phyloP scores from a whole-genome alignment of 2,888 invertebrate genomes.

The Cephus pulcher region DNA sequence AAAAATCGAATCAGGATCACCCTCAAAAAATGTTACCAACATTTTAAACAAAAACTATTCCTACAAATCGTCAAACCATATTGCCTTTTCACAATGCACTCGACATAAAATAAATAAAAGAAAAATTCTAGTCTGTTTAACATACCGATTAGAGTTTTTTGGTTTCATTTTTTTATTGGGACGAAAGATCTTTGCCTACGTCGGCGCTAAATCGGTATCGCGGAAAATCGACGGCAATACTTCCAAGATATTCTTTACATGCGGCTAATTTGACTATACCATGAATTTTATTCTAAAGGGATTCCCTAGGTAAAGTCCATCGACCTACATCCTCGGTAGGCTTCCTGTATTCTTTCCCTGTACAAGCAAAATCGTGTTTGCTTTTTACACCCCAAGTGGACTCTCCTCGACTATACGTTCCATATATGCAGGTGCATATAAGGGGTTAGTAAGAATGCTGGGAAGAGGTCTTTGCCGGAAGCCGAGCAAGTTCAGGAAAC shows the following conservation, averaged over 20 bases:
- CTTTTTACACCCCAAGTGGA: neutral
- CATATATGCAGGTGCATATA: neutral
- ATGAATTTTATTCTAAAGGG: neutral
- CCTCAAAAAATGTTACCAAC: neutral
- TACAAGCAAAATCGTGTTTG: neutral
- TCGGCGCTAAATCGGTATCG: neutral
- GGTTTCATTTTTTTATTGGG: no score
- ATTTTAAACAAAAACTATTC: neutral
- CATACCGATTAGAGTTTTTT: no score
- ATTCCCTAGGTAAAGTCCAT: neutral
- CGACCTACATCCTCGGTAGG: neutral
- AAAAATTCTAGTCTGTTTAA: no score
- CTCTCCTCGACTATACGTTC: neutral
- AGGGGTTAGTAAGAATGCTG: neutral
- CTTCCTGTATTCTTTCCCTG: neutral
- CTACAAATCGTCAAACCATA: no score
- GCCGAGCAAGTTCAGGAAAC: conserved; percentile 48
- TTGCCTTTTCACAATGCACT: no score
- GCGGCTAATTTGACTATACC: neutral
- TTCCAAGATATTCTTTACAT: neutral
- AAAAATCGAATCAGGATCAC: neutral
- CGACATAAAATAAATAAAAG: no score
- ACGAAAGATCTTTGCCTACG: no score
- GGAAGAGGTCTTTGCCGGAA: conserved; percentile 33
- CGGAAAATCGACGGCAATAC: neutral